A percentile compares a stretch with the other conserved stretches of the same genome.
phyloP scores from a whole-genome alignment of 1,140 invertebrate species.

The Hermatobates lingyangjiaoensis region DNA sequence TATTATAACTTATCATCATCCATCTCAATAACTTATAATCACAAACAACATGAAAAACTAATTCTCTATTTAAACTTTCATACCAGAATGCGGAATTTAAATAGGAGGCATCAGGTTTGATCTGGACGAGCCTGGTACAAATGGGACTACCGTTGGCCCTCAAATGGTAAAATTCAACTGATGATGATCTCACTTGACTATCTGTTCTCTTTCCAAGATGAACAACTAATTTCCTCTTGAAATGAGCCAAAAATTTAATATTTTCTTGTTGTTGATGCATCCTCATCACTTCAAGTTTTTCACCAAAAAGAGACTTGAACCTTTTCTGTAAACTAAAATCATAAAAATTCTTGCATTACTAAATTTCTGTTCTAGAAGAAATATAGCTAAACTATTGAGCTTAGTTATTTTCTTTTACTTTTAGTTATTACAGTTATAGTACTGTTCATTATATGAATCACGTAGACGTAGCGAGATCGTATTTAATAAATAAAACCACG shows the following conservation, averaged over 20 bases:
- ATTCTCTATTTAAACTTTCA: constrained; percentile 19
- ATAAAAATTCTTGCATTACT: too few relatives aligned
- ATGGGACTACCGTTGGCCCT: constrained; percentile 88
- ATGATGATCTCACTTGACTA: constrained; percentile 28
- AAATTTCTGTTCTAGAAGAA: too few relatives aligned
- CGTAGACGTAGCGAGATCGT: too few relatives aligned
- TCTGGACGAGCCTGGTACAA: constrained; percentile 84
- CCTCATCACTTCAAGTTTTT: constrained; percentile 87
- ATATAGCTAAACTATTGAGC: too few relatives aligned
- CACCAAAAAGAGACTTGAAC: constrained; percentile 87
- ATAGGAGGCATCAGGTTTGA: constrained; percentile 52
- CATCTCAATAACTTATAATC: too few relatives aligned
- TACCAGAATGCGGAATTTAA: constrained; percentile 75
- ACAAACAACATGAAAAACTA: too few relatives aligned
- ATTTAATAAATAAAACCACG: too few relatives aligned
- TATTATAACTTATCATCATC: too few relatives aligned
- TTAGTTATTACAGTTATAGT: too few relatives aligned
- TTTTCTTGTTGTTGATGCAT: constrained; percentile 99
- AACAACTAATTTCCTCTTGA: constrained; percentile 89
- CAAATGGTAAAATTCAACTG: constrained; percentile 85
- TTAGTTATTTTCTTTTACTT: too few relatives aligned
- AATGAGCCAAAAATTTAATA: constrained; percentile 95
- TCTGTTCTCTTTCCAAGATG: constrained; percentile 61
- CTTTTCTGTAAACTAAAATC: constrained; percentile 74
- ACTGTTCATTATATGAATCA: too few relatives aligned